Evolutionary conservation across 1,140 invertebrate genomes (phyloP).

Genomic region (Pantala flavescens): DNA sequence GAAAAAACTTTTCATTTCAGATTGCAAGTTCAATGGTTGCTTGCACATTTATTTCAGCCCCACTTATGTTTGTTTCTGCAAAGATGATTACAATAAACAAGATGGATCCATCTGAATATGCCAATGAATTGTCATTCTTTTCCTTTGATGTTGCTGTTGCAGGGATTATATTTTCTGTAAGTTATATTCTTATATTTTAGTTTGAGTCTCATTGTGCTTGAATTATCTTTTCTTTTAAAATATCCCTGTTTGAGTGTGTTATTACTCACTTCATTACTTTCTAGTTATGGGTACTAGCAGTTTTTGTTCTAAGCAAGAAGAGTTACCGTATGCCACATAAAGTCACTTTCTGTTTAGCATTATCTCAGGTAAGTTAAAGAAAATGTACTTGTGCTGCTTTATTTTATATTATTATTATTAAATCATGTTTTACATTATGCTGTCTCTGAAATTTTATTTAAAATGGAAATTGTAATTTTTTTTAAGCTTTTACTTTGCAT

Average conservation of each 20-base stretch:
- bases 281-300: constrained; percentile 61
- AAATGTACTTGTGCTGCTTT: neutral
- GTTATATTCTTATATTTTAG: constrained; percentile 26
- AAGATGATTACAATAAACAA: constrained; percentile 75
- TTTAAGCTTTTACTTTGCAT: constrained; percentile 46
- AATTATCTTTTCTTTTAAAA: neutral
- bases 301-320: constrained; percentile 65
- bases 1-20: constrained; percentile 32
- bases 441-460: neutral
- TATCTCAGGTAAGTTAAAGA: constrained; percentile 57
- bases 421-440: neutral
- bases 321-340: constrained; percentile 70
- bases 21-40: constrained; percentile 86
- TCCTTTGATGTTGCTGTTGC: constrained; percentile 74
- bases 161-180: constrained; percentile 55
- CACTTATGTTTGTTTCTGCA: constrained; percentile 89
- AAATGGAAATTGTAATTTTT: constrained; percentile 24
- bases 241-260: neutral
- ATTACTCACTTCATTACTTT: constrained; percentile 12
- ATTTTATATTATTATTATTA: neutral
- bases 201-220: neutral
- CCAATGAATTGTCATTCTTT: constrained; percentile 63
- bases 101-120: constrained; percentile 53
- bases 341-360: constrained; percentile 62
- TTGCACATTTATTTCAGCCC: constrained; percentile 86